Base-by-base conservation (phyloP, 2,888 invertebrate species). In the Dimorphilus gyrociliatus region DNA sequence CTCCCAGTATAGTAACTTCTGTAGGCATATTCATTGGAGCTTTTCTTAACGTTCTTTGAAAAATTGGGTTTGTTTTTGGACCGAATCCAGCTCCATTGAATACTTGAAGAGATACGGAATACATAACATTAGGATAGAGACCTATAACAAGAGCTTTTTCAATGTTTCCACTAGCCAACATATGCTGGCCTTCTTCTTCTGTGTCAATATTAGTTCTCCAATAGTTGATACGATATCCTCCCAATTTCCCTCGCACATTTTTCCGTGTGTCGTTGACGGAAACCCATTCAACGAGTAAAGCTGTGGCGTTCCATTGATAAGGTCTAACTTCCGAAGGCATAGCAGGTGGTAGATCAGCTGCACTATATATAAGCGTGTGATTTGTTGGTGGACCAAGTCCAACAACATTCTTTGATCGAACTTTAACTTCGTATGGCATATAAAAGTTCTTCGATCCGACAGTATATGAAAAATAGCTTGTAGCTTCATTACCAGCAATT, bases 51-150 rank as follows among this genome's bases (percentile, higher is more conserved):
- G 21, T 21, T 21, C 21, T 21, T 21, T 21, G 10, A 10, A 10
- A 8, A 21, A 10, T 10, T 21, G 21, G 8, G 21, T 21, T 21
- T 10, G 10, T 86, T 59, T 90, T 88, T 0, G 86, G 84, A 3
- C 90, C 90, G 61, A 86, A 86, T 2, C 92, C 92, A 3, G 90
- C 92, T 0, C 80, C 74, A 66, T 92, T 92, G 53, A 82, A 90
- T 0, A 84, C 43, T 84, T 90, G 88, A 2, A 82, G 79, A 69
- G 85, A 51, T 1, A 92, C 84, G 50, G 71, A 78, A 64, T 94
- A 94, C 55, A 85, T 81, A 0, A 81, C 85, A 57, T 90, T 79
- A 0, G 88, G 84, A 48, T 81, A 76, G 28, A 94, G 67, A 43
- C 90, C 92, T 8, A 92, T 86, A 51, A 94, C 81, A 2, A 86